Evolutionary conservation across 2,113 vertebrate genomes (phyloP).

Genomic region (Jacana jacana): DNA sequence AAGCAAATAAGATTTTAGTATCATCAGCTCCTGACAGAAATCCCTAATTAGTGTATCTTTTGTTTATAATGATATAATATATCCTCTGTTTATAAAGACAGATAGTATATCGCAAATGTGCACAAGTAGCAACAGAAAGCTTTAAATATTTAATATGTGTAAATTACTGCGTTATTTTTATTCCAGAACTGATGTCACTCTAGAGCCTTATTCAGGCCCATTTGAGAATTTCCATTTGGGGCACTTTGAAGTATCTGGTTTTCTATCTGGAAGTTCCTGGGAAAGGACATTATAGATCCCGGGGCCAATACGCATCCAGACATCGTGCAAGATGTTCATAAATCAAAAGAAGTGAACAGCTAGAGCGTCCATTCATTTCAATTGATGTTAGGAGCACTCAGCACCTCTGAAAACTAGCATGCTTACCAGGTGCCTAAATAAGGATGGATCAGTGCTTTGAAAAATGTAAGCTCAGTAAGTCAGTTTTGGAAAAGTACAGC

Average conservation of each 20-base stretch:
- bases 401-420: neutral
- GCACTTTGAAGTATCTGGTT: constrained; percentile 9
- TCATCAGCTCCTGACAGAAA: constrained; percentile 22
- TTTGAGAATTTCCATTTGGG: neutral
- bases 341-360: neutral
- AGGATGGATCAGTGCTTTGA: neutral
- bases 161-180: constrained; percentile 13
- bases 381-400: neutral
- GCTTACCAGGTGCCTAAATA: neutral
- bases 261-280: neutral
- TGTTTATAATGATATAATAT: neutral
- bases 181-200: constrained; percentile 15
- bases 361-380: neutral
- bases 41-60: constrained; percentile 19
- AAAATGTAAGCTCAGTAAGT: neutral
- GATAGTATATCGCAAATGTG: neutral
- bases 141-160: neutral
- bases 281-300: neutral
- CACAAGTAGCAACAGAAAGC: neutral
- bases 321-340: neutral
- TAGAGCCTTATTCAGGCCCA: neutral
- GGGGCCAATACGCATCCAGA: neutral
- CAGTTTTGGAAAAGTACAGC: neutral
- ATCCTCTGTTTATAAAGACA: neutral
- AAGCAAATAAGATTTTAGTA: neutral